A percentile compares a stretch with the other conserved stretches of the same genome.
phyloP scores from a whole-genome alignment of 2,113 vertebrate genomes.

The Tachysurus fulvidraco region DNA sequence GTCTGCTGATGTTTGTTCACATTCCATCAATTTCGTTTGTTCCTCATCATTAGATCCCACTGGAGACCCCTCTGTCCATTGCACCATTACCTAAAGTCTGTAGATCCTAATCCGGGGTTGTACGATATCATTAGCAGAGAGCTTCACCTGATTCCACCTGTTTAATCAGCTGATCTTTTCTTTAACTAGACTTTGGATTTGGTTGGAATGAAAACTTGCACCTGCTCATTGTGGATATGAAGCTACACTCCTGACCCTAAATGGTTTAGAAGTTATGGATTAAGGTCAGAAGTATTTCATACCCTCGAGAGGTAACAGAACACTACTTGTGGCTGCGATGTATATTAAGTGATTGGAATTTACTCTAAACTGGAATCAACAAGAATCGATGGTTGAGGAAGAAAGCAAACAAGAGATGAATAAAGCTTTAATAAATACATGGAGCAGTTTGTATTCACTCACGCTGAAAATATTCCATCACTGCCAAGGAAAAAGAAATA shows the following conservation, averaged over 20 bases:
- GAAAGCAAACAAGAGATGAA: neutral
- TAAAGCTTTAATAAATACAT: neutral
- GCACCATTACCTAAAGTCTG: neutral
- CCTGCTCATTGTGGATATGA: too few species aligned
- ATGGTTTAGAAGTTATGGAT: neutral
- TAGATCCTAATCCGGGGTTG: neutral
- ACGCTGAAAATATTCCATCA: conserved; percentile 53
- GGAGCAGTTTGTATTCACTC: conserved; percentile 53
- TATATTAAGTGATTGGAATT: neutral
- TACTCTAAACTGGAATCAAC: neutral
- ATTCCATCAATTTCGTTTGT: neutral
- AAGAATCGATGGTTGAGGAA: neutral
- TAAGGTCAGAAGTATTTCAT: neutral
- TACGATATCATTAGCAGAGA: too few species aligned
- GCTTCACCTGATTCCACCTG: neutral
- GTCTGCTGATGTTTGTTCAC: neutral
- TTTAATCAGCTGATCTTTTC: neutral
- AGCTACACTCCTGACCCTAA: too few species aligned
- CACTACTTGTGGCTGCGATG: neutral
- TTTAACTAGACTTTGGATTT: too few species aligned
- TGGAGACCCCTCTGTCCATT: neutral
- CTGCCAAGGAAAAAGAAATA: conserved; percentile 60
- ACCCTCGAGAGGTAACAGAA: neutral
- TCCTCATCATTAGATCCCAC: neutral
- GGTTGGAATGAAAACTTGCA: too few species aligned